These are phyloP conservation scores for Colinus virginianus DNA, from an alignment of 2,113 vertebrate genomes.

Conservation along the genomic window DNA sequence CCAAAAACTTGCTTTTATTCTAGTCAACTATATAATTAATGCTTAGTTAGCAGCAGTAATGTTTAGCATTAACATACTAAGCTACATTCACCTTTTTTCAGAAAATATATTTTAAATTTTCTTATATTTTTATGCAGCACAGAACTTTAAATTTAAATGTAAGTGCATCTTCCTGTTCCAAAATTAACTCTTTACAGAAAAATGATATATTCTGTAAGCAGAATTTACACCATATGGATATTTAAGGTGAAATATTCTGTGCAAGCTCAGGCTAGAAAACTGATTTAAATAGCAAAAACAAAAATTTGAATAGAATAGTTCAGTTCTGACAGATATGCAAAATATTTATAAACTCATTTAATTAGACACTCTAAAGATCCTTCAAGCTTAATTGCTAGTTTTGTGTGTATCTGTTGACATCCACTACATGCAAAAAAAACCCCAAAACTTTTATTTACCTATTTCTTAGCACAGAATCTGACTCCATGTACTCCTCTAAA, in stretches of 20 bases:
- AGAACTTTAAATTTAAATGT: not conserved
- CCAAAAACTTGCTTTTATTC: not conserved
- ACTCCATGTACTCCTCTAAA: conserved; percentile 26
- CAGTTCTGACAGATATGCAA: not conserved
- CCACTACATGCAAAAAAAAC: not conserved
- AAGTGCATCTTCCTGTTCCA: not conserved
- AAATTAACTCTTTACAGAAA: not conserved
- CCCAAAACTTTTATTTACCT: conserved; percentile 74
- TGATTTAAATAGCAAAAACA: not conserved
- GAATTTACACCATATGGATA: not conserved
- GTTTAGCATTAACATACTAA: not conserved
- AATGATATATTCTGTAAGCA: not conserved
- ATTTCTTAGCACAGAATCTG: conserved; percentile 67
- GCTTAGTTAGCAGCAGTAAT: not conserved
- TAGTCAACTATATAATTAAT: conserved; percentile 20
- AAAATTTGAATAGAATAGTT: not conserved
- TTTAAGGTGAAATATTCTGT: not conserved
- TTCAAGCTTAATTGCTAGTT: not conserved
- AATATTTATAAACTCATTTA: not conserved
- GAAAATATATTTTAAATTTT: not conserved
- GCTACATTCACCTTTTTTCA: not conserved
- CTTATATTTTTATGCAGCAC: not conserved
- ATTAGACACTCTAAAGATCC: not conserved
- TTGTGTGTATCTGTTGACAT: not conserved
- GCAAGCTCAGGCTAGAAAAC: not conserved